A percentile compares a stretch with the other conserved stretches of the same genome.
phyloP scores from a whole-genome alignment of 2,113 vertebrate genomes.

The Cathartes aura region DNA sequence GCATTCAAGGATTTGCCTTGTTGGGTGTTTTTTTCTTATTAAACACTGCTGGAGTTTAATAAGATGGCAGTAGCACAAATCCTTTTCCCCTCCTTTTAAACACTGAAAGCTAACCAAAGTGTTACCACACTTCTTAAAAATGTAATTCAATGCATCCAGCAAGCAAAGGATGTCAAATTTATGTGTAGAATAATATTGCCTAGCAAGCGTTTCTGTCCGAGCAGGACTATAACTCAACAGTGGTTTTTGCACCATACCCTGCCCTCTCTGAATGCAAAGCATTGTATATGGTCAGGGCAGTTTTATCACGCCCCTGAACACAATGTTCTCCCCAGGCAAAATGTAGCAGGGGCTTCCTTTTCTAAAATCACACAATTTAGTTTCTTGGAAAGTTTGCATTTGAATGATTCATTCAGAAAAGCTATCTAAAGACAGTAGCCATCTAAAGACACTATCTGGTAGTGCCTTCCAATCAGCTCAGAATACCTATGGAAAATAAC shows the following conservation, averaged over 20 bases:
- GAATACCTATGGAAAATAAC: constrained; percentile 49
- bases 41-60: constrained; percentile 47
- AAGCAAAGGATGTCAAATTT: constrained; percentile 43
- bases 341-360: background rate
- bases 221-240: background rate
- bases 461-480: constrained; percentile 22
- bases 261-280: background rate
- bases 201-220: background rate
- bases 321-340: background rate
- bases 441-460: background rate
- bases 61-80: constrained; percentile 41
- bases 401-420: constrained; percentile 34
- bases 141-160: constrained; percentile 29
- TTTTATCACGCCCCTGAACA: background rate
- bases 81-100: constrained; percentile 3
- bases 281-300: background rate
- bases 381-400: constrained; percentile 37
- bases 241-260: background rate
- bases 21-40: constrained; percentile 45
- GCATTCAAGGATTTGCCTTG: constrained; percentile 58
- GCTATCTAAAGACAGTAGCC: constrained; percentile 22
- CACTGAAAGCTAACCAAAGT: constrained; percentile 46
- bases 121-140: constrained; percentile 16
- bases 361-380: background rate
- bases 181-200: constrained; percentile 18